A percentile compares a stretch with the other conserved stretches of the same genome.
Evolutionary conservation across 2,797 vertebrate genomes (phyloP).

Genomic region (Mastacembelus armatus): DNA sequence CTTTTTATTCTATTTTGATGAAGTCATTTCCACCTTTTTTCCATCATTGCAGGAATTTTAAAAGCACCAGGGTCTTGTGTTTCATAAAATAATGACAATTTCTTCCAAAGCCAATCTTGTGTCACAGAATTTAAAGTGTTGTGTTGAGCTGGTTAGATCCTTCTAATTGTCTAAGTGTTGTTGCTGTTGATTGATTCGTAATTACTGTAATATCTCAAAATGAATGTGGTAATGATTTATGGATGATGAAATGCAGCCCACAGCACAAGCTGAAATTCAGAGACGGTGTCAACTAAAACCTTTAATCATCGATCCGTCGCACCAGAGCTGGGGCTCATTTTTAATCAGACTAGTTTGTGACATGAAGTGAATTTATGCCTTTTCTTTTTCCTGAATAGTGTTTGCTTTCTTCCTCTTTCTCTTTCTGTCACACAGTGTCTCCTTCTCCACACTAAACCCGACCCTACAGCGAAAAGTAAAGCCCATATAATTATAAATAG

Average conservation of each 20-base stretch:
- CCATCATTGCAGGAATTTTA: slow-evolving; percentile 24
- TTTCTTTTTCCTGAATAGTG: neutral
- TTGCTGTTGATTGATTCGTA: slow-evolving; percentile 8
- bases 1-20: neutral
- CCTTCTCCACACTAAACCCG: slow-evolving; percentile 4
- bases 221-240: slow-evolving; percentile 18
- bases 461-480: slow-evolving; percentile 20
- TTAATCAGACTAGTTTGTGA: neutral
- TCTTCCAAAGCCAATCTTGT: neutral
- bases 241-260: slow-evolving; percentile 24
- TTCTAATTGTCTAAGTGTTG: slow-evolving; percentile 19
- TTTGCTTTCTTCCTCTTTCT: neutral
- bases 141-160: neutral
- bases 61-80: slow-evolving; percentile 18
- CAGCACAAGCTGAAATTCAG: slow-evolving; percentile 1
- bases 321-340: neutral
- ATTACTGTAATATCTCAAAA: slow-evolving; percentile 20
- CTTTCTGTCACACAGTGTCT: neutral
- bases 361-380: neutral
- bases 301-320: slow-evolving; percentile 12
- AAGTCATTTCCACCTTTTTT: slow-evolving; percentile 4
- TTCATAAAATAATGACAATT: slow-evolving; percentile 23
- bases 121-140: slow-evolving; percentile 21
- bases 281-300: slow-evolving; percentile 6
- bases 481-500: slow-evolving; percentile 42